These are phyloP conservation scores for Lycocorax pyrrhopterus DNA, from an alignment of 2,113 vertebrate genomes.

Conservation along the genomic window DNA sequence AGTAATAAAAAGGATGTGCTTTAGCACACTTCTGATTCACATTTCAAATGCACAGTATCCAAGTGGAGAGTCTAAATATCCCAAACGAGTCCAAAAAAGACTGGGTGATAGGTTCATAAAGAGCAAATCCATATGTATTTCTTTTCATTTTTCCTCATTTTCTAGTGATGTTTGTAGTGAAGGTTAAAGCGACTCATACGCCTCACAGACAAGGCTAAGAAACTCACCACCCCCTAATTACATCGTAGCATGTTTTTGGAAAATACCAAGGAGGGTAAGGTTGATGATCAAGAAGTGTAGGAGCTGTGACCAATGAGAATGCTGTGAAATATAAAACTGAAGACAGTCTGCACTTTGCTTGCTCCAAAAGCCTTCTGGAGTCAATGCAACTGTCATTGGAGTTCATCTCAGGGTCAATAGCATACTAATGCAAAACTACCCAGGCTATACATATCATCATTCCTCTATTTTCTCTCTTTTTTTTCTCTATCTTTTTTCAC, in stretches of 20 bases:
- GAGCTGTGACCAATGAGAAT: neutral
- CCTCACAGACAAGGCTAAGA: neutral
- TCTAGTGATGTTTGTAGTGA: neutral
- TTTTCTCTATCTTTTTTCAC: neutral
- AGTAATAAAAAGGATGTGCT: neutral
- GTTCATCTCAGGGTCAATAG: neutral
- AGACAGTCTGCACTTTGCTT: neutral
- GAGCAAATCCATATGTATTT: neutral
- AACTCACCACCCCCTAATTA: neutral
- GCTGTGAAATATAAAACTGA: neutral
- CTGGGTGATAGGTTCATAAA: neutral
- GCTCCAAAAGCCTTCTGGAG: neutral
- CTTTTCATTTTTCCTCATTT: neutral
- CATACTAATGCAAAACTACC: neutral
- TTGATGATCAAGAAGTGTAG: neutral
- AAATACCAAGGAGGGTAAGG: neutral
- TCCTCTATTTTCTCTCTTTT: neutral
- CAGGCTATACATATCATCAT: neutral
- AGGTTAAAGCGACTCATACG: neutral
- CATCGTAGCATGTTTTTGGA: neutral
- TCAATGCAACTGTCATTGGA: neutral
- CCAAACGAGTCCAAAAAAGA: neutral
- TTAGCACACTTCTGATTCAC: neutral
- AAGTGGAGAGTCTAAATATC: neutral
- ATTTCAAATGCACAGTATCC: neutral